Percentiles rank a stretch among this genome's conserved stretches.
These are phyloP conservation scores for Drosophila prosaltans DNA, from an alignment of 1,140 invertebrate genomes.

Conservation along the genomic window DNA sequence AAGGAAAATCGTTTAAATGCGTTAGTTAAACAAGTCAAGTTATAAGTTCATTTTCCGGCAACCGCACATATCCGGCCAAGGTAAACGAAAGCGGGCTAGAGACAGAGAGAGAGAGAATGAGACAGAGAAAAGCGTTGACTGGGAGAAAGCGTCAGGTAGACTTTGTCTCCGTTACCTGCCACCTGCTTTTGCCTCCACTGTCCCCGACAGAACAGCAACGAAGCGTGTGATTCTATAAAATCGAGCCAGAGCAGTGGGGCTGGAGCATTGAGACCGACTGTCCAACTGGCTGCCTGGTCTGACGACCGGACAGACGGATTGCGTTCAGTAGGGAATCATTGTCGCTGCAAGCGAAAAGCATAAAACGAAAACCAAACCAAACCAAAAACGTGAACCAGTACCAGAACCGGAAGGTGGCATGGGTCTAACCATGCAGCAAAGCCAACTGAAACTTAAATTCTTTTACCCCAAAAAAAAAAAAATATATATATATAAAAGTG, in stretches of 20 bases:
- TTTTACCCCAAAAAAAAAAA: constrained; percentile 4
- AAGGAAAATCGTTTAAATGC: constrained; percentile 76
- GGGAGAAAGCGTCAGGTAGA: neutral
- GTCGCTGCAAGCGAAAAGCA: constrained; percentile 54
- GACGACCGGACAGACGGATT: neutral
- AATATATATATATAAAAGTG: constrained; percentile 33
- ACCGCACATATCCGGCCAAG: constrained; percentile 73
- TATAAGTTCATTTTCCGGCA: constrained; percentile 81
- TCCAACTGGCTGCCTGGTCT: neutral
- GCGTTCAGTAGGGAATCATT: constrained; percentile 57
- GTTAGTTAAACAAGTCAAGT: constrained; percentile 81
- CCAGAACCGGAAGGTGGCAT: constrained; percentile 28
- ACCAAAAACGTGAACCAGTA: constrained; percentile 13
- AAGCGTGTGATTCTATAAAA: constrained; percentile 79
- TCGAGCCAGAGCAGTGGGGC: constrained; percentile 33
- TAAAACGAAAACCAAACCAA: constrained; percentile 25
- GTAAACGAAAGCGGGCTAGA: constrained; percentile 43
- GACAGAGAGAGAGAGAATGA: neutral
- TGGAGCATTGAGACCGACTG: neutral
- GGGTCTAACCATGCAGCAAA: constrained; percentile 51
- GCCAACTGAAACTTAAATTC: constrained; percentile 40
- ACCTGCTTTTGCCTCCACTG: constrained; percentile 2
- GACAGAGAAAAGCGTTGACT: neutral
- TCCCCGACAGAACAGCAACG: constrained; percentile 48
- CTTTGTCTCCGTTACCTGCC: neutral